Base-by-base conservation (phyloP, 2,888 invertebrate genomes). In the Diarsia rubi region DNA sequence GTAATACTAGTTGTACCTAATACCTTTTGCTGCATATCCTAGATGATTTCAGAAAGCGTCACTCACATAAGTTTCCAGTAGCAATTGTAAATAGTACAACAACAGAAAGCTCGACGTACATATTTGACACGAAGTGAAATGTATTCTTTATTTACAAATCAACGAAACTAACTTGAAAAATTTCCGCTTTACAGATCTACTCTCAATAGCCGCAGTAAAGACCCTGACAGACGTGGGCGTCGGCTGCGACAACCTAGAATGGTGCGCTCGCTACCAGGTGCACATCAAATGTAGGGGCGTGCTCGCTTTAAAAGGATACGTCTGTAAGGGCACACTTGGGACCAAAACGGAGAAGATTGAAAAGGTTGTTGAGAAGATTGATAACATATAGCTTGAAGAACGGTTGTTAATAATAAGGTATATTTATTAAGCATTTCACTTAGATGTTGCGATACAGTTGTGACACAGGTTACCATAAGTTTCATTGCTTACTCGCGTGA, bases 221-320 rank as follows among this genome's bases (percentile, higher is more conserved):
- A 97, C 97, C 31, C 96, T 98, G 0, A 94, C 96, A 0, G 94
- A 96, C 21, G 95, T 90, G 0, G 94, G 93, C 3, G 89, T 92
- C 0, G 92, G 95, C 0, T 96, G 96, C 80, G 93, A 95, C 76
- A 93, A 95, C 60, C 91, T 98, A 21, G 97, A 97, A 75, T 99
- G 99, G 99, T 98, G 98, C 6, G 97, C 98, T 57, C 97, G 99
- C 63, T 99, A 99, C 93, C 98, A 99, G 87, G 98, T 99, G 0
- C 98, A 99, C 90, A 97, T 99, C 52, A 99, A 98, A 90, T 98
- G 99, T 90, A 97, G 99, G 64, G 99, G 99, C 1, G 98, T 99
- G 12, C 97, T 99, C 63, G 98, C 98, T 2, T 98, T 98, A 21
- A 99, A 99, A 93, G 99, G 99, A 0, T 99, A 99, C 93, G 97